A percentile compares a stretch with the other conserved stretches of the same genome.
Conservation (phyloP, 2,797 vertebrate species). For the Malurus splendens region DNA sequence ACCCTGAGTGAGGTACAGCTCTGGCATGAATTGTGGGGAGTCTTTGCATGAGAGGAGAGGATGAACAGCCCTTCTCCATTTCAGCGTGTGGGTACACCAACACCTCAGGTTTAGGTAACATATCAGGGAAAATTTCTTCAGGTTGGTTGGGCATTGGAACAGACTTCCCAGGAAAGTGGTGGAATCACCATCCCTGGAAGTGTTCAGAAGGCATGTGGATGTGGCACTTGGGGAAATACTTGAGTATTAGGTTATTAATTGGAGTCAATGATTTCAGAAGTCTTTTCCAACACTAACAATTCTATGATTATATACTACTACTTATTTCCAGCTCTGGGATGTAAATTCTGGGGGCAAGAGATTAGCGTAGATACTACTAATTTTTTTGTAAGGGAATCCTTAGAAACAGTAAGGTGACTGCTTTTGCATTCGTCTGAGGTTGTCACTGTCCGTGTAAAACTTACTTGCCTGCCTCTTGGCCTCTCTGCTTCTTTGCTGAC, state of each 20-base stretch:
- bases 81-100: not conserved
- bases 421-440: not conserved
- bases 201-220: not conserved
- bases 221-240: not conserved
- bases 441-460: not conserved
- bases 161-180: not conserved
- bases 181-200: not conserved
- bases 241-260: not conserved
- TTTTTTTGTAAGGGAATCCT: not conserved
- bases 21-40: rapidly evolving
- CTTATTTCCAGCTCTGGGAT: not conserved
- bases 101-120: not conserved
- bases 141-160: not conserved
- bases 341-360: not conserved
- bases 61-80: not conserved
- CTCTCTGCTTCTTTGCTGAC: not conserved
- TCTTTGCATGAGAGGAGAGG: not conserved
- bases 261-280: not conserved
- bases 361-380: not conserved
- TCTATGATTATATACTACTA: not conserved
- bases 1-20: rapidly evolving
- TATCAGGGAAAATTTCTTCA: not conserved
- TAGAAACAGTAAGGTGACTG: not conserved
- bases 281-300: not conserved
- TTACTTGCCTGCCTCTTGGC: rapidly evolving